These are phyloP conservation scores for Phalacrocorax pelagicus DNA, from an alignment of 2,113 vertebrate species.

Conservation along the genomic window DNA sequence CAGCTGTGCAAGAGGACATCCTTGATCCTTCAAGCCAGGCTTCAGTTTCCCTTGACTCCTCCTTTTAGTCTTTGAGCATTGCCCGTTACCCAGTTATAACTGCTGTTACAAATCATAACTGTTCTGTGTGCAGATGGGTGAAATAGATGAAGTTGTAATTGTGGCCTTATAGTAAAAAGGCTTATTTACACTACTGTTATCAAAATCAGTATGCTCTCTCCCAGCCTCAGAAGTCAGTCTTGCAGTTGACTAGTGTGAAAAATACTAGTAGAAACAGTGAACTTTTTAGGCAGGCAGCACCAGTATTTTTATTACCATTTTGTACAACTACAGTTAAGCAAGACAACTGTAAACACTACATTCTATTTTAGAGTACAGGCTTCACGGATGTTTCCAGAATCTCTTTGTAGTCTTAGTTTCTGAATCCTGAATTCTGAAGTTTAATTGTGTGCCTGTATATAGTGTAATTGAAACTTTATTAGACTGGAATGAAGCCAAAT, in stretches of 20 bases:
- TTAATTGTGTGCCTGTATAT: neutral
- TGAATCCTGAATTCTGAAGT: neutral
- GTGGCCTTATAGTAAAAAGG: neutral
- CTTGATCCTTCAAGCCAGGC: constrained; percentile 39
- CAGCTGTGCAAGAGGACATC: constrained; percentile 46
- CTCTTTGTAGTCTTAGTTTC: neutral
- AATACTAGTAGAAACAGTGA: neutral
- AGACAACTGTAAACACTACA: neutral
- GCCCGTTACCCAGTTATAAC: neutral
- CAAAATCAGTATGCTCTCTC: neutral
- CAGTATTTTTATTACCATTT: neutral
- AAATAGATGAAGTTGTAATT: neutral
- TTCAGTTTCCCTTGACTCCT: neutral
- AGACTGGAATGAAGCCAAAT: neutral
- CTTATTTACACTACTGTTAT: neutral
- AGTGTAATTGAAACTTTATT: neutral
- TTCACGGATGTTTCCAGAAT: neutral
- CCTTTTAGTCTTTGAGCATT: neutral
- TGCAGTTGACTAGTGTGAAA: neutral
- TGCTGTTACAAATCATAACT: neutral
- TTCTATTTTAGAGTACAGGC: neutral
- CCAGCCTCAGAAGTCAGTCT: neutral
- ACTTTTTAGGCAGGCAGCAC: neutral
- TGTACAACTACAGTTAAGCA: neutral
- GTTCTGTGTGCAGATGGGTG: neutral